Evolutionary conservation across 2,797 vertebrate species (phyloP).

Genomic region (Eidolon dupreanum): DNA sequence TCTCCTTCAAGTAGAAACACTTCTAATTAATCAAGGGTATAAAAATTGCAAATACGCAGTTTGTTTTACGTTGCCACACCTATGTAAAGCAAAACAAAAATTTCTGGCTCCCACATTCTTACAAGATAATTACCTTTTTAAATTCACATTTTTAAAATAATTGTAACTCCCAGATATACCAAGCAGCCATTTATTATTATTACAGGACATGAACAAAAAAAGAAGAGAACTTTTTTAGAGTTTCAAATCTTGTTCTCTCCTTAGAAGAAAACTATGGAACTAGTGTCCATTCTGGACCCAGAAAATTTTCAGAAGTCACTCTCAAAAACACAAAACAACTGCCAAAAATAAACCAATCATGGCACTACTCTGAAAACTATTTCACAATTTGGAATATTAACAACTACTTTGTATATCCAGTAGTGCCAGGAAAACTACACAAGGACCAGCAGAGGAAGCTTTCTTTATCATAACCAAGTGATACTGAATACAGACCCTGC

Average conservation of each 20-base stretch:
- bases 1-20: not conserved
- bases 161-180: conserved; percentile 23
- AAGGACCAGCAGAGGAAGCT: not conserved
- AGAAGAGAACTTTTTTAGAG: not conserved
- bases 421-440: not conserved
- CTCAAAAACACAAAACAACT: not conserved
- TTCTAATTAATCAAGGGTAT: not conserved
- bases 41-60: conserved; percentile 8
- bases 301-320: not conserved
- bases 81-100: not conserved
- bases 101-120: not conserved
- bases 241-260: conserved; percentile 5
- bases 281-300: not conserved
- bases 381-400: conserved; percentile 32
- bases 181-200: conserved; percentile 13
- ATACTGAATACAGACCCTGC: conserved; percentile 55
- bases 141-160: conserved; percentile 48
- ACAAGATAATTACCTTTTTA: conserved; percentile 41
- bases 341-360: not conserved
- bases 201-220: not conserved
- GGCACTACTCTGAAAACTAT: not conserved
- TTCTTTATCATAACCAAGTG: conserved; percentile 39
- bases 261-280: conserved; percentile 2
- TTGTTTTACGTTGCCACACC: conserved; percentile 5
- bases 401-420: not conserved